These are phyloP conservation scores for Hoplostethus atlanticus DNA, from an alignment of 2,797 vertebrate species.

Conservation along the genomic window DNA sequence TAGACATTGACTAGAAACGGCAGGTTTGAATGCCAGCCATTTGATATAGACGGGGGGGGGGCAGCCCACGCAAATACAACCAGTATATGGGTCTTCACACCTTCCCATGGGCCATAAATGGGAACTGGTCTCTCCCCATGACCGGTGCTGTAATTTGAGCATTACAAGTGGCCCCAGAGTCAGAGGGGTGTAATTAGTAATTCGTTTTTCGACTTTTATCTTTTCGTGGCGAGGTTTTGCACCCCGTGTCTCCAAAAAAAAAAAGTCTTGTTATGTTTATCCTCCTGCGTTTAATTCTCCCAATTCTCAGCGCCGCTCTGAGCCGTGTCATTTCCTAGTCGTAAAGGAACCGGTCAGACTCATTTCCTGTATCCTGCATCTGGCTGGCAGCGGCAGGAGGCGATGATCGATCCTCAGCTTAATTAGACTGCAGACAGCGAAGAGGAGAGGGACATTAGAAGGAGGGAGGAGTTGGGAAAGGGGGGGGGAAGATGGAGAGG, in stretches of 20 bases:
- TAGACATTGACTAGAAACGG: too few species aligned
- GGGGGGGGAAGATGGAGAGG: not conserved
- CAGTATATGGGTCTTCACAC: too few species aligned
- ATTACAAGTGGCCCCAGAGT: not conserved
- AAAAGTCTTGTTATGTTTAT: not conserved
- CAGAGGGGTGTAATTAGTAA: not conserved
- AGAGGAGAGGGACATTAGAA: not conserved
- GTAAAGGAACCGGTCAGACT: not conserved
- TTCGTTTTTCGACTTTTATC: not conserved
- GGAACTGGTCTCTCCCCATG: too few species aligned
- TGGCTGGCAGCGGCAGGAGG: not conserved
- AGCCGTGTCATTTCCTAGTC: constrained; percentile 6
- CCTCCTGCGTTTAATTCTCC: not conserved
- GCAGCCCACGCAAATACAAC: too few species aligned
- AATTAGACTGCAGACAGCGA: constrained; percentile 19
- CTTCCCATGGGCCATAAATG: too few species aligned
- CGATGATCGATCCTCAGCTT: constrained; percentile 27
- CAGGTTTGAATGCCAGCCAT: too few species aligned
- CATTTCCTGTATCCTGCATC: constrained; percentile 19
- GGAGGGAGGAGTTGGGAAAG: not conserved
- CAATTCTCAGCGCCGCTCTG: not conserved
- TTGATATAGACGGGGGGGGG: too few species aligned
- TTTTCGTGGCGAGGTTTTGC: not conserved
- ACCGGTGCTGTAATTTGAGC: too few species aligned
- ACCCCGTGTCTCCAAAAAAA: too few species aligned